Conservation (phyloP, 2,113 vertebrate species). For the Zapus hudsonius region DNA sequence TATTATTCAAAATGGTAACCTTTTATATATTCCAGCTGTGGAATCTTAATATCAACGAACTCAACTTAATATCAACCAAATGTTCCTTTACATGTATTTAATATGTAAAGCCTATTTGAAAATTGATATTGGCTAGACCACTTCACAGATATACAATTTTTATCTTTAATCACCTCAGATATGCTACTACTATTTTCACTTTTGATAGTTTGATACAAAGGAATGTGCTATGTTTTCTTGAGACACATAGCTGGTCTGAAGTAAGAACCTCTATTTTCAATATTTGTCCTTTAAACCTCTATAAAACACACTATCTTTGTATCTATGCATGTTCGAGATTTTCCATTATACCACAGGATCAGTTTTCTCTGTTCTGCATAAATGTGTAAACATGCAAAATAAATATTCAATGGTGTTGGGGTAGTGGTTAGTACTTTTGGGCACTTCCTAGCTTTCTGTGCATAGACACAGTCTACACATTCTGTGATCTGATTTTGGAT, state of each 20-base stretch:
- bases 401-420: not conserved
- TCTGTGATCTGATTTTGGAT: not conserved
- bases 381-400: not conserved
- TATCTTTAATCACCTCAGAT: no score
- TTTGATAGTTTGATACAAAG: not conserved
- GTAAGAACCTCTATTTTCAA: not conserved
- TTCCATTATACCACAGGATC: not conserved
- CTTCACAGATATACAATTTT: not conserved
- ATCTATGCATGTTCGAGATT: not conserved
- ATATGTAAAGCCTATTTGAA: not conserved
- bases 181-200: not conserved
- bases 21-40: not conserved
- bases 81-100: not conserved
- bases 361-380: not conserved
- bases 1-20: not conserved
- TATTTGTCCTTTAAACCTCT: not conserved
- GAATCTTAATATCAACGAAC: not conserved
- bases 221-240: not conserved
- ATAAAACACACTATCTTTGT: rapidly evolving
- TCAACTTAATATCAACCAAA: not conserved
- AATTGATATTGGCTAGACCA: not conserved
- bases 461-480: not conserved
- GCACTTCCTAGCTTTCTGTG: not conserved
- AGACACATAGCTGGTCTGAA: not conserved
- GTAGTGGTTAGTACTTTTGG: not conserved